Base-by-base conservation (phyloP, 2,888 invertebrate species). In the Luperina testacea region DNA sequence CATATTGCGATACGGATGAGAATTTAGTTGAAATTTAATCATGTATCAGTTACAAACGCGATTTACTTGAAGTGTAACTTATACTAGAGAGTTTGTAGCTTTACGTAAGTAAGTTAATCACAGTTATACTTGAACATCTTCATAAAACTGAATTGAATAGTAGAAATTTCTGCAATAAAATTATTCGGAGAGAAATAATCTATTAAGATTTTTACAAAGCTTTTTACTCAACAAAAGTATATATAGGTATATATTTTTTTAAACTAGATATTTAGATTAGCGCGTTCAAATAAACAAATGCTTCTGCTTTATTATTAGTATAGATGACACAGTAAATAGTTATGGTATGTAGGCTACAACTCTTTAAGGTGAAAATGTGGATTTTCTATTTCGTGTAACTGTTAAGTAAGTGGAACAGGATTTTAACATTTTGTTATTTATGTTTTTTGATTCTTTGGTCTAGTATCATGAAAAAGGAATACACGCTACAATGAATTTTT, bases 1-100 rank as follows among this genome's bases (percentile, higher is more conserved):
- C 89, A 91, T 92, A 92, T 92, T 91, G 91, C 90, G 81, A 89
- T 87, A 86, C 88, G 82, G 88, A 86, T 88, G 88, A 90, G 81
- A 86, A 81, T 87, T 87, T 81, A 84, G 71, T 80, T 85, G 88
- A 85, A 89, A 90, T 89, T 87, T 90, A 90, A 90, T 90, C 89
- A 87, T 80, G 80, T 84, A 90, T 90, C 87, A 83, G 87, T 88
- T 86, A 87, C 90, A 89, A 90, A 89, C 81, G 84, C 15, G 59
- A 61, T 15, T 65, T 32, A 71, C 59, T 77, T 77, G 59, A 81
- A 72, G 71, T 64, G 67, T 67, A 32, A 80, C 38, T 80, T 63
- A 48, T 27, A 59, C 70, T 64, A 70, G 57, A 61, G n/a, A 72
- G 27, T 64, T 71, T 63, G 48, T 67, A 68, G 59, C 27, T 73